phyloP scores from a whole-genome alignment of 2,888 invertebrate genomes.

The Thereva unica region DNA sequence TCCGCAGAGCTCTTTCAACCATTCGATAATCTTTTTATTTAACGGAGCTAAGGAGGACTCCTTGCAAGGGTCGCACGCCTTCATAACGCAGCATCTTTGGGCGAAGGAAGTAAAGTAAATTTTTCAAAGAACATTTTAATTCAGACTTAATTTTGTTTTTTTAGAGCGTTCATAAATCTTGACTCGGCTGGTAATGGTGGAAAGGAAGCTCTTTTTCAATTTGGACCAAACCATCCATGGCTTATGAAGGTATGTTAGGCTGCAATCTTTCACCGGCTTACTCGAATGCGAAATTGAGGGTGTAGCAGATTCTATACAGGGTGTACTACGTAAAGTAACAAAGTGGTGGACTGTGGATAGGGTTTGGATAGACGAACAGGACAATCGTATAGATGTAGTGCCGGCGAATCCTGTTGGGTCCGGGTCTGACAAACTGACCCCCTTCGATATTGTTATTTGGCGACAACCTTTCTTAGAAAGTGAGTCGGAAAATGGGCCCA shows the following conservation, averaged over 20 bases:
- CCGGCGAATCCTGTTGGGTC: too few species aligned
- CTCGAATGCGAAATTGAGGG: too few species aligned
- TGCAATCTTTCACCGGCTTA: too few species aligned
- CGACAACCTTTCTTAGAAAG: too few species aligned
- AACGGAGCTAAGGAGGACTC: conserved; percentile 72
- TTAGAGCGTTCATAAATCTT: conserved; percentile 79
- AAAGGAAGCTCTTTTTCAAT: conserved; percentile 87
- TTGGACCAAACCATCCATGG: conserved; percentile 74
- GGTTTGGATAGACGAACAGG: too few species aligned
- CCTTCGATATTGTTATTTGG: too few species aligned
- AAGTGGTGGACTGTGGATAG: too few species aligned
- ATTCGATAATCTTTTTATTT: conserved; percentile 68
- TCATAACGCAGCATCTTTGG: conserved; percentile 77
- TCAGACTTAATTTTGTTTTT: conserved; percentile 1
- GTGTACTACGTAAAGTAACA: too few species aligned
- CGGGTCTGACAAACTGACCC: too few species aligned
- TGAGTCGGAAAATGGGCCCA: too few species aligned
- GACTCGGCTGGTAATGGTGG: conserved; percentile 94
- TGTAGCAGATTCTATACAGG: too few species aligned
- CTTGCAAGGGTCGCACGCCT: conserved; percentile 71
- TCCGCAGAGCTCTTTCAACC: conserved; percentile 54
- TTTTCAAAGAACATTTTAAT: conserved; percentile 4
- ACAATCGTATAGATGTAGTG: too few species aligned
- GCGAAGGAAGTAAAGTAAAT: conserved; percentile 66
- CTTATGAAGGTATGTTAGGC: conserved; percentile 61